Evolutionary conservation across 1,140 invertebrate species (phyloP).

Genomic region (Thaumetopoea pityocampa): DNA sequence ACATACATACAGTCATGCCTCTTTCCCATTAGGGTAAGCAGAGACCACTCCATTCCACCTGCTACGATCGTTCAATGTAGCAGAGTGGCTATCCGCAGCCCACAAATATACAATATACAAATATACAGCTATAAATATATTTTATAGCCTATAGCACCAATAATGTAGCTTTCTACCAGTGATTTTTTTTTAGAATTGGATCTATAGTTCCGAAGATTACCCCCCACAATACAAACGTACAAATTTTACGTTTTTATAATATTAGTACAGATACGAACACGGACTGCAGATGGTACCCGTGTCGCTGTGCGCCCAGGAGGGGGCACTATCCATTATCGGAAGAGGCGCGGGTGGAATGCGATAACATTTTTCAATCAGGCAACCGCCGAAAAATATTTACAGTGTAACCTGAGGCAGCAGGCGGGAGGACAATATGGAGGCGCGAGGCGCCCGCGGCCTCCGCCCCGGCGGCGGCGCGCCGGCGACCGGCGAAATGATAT

Average conservation of each 20-base stretch:
- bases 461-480: conserved; percentile 43
- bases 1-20: too few species aligned
- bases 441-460: conserved; percentile 51
- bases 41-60: too few species aligned
- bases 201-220: too few species aligned
- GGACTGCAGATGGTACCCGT: conserved; percentile 26
- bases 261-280: conserved; percentile 5
- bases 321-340: conserved; percentile 49
- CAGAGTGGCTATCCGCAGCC: too few species aligned
- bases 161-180: too few species aligned
- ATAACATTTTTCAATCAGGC: conserved; percentile 73
- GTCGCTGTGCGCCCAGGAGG: conserved; percentile 35
- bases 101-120: too few species aligned
- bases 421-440: conserved; percentile 68
- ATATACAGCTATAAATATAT: too few species aligned
- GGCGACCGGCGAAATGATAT: conserved; percentile 67
- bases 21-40: too few species aligned
- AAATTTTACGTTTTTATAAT: conserved; percentile 2
- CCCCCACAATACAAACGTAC: too few species aligned
- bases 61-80: too few species aligned
- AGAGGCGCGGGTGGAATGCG: conserved; percentile 52
- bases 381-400: conserved; percentile 70
- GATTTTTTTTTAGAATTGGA: too few species aligned
- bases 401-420: conserved; percentile 63
- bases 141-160: too few species aligned